Base-by-base conservation (phyloP, 2,113 vertebrate species). In the Nicator chloris region DNA sequence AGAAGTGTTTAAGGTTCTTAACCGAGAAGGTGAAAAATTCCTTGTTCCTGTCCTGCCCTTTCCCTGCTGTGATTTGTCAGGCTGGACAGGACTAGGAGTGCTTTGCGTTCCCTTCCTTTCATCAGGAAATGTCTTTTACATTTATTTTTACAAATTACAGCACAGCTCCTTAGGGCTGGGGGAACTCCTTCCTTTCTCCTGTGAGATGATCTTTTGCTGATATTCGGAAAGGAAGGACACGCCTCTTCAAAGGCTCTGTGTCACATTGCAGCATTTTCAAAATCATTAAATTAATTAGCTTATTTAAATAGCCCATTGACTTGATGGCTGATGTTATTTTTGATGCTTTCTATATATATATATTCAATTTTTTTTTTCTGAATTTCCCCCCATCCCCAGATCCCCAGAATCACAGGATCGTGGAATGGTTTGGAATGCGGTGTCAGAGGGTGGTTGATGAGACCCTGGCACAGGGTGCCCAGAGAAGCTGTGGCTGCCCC, bases 371-470 rank as follows among this genome's bases (percentile, higher is more conserved):
- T 49, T 2, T 1, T 42, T 64, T 40, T 30, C 35, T 64, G 19
- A 35, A 47, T 65, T 39, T 73, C 19, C 24, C 19, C 30, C 24
- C 39, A 13, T 51, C 15, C 4, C 19, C 30, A 28, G 44, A 13
- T 51, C 15, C 4, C 8, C 26, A 70, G n/a, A 81, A 57, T 31
- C 54, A 53, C 15, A 37, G 47, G 53, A 33, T 53, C 14, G 5
- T 6, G 7, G 18, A 28, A 37, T 13, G 4, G 7, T 57, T 72
- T 50, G 27, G 37, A 22, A 49, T 57, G 20, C 57, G n/a, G 59
- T 66, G 27, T 44, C 81, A 81, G 45, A 47, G n/a, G 8, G 14
- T 33, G 53, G 9, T 0, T 33, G 53, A 7, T 0, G 0, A 51
- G 39, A 4, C 23, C 15, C 64, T 69, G 40, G 65, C 75, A 49